Evolutionary conservation across 1,140 invertebrate species (phyloP).

Genomic region (Nylanderia fulva): DNA sequence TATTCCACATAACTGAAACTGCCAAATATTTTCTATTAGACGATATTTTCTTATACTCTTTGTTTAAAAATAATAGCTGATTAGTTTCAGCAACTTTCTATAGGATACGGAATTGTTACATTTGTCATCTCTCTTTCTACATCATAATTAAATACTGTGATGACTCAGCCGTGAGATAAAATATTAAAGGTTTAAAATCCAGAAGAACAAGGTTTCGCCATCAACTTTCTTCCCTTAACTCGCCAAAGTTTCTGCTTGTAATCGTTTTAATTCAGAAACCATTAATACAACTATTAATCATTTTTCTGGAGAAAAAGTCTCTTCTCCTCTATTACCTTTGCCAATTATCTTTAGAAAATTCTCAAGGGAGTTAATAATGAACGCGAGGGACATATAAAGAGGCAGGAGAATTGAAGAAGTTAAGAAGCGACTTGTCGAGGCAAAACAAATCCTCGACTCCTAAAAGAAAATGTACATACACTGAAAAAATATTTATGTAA

Average conservation of each 20-base stretch:
- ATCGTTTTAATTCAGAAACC: conserved; percentile 4
- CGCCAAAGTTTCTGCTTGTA: background rate
- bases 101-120: background rate
- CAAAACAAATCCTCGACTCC: background rate
- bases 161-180: background rate
- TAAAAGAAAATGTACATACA: too few species aligned
- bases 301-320: background rate
- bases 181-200: background rate
- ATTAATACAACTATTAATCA: conserved; percentile 2
- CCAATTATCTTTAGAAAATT: background rate
- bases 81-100: too few species aligned
- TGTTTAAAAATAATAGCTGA: too few species aligned
- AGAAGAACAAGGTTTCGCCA: background rate
- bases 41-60: too few species aligned
- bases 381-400: background rate
- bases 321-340: background rate
- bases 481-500: too few species aligned
- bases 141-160: background rate
- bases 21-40: too few species aligned
- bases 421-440: background rate
- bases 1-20: too few species aligned
- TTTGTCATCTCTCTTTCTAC: background rate
- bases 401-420: background rate
- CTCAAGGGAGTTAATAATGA: background rate
- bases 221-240: conserved; percentile 25